Evolutionary conservation across 2,888 invertebrate genomes (phyloP), one percentile per base, ranked within the genome.

Genomic region (Tribolium freemani): DNA sequence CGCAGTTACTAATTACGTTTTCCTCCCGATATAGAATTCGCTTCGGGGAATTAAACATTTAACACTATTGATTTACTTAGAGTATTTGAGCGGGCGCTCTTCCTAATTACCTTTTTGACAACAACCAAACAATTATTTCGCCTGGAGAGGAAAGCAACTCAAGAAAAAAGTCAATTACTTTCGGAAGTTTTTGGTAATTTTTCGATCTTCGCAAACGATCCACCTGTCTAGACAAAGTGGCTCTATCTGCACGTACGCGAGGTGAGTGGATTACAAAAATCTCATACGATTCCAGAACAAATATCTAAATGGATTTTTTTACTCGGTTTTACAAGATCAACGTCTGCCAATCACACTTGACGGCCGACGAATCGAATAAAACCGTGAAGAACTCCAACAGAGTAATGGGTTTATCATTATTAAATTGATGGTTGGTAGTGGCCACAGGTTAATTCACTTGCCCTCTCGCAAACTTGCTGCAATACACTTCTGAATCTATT

Each of bases 21-120:
- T 26, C 56, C 48, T 26, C 56, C 48, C 46, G 56, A 71, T 71
- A 66, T 71, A 66, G 71, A 71, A 58, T 57, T 71, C 64, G 71
- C 71, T 31, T 66, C 57, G 54, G 66, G 71, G 71, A 71, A 64
- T 66, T 71, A 71, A 71, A 71, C 71, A 71, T 66, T 71, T 71
- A 71, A 64, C 58, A 51, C 51, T 66, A 71, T 71, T 58, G 71
- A 71, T 71, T 71, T 54, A 56, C 56, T 60, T 57, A 68, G 58
- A 51, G 38, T 45, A 66, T 66, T 66, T 56, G 66, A 66, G 56
- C 20, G 8, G 16, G 10, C 50, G 9, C 26, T 26, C n/a, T 38
- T 38, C n/a, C 38, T 38, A 38, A 38, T 38, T 38, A 38, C 38
- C 38, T 38, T 38, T 38, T 8, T 38, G 8, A 38, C 38, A 38